phyloP scores from a whole-genome alignment of 1,140 invertebrate genomes.

The Rhagoletis zephyria region DNA sequence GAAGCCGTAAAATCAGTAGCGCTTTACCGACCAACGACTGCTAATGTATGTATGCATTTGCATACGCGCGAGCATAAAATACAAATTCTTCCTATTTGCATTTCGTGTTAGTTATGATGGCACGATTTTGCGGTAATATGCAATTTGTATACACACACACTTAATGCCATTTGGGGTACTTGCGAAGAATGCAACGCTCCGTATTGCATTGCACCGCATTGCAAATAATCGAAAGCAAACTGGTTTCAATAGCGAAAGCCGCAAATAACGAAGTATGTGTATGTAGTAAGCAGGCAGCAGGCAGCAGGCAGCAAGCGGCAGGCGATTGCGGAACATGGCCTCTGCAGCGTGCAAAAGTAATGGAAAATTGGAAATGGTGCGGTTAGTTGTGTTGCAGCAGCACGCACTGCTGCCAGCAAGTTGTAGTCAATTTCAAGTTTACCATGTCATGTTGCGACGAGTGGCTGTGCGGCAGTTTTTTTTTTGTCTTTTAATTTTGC shows the following conservation, averaged over 20 bases:
- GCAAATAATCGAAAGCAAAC: constrained; percentile 49
- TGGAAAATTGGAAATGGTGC: background rate
- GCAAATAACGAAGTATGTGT: background rate
- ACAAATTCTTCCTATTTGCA: constrained; percentile 28
- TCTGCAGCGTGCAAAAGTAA: background rate
- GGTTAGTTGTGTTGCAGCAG: background rate
- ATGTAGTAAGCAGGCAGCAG: too few relatives aligned
- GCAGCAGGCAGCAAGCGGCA: too few relatives aligned
- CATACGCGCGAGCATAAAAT: background rate
- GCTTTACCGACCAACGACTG: too few relatives aligned
- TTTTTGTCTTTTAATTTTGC: background rate
- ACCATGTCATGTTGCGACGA: background rate
- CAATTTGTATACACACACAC: background rate
- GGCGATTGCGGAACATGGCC: background rate
- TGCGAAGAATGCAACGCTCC: background rate
- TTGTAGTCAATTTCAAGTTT: background rate
- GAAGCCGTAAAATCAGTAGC: too few relatives aligned
- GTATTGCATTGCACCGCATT: background rate
- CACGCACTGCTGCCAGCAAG: background rate
- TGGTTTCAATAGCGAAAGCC: constrained; percentile 39
- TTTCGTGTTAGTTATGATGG: constrained; percentile 37
- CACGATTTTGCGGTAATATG: constrained; percentile 10
- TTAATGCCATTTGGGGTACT: background rate
- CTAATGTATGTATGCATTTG: too few relatives aligned
- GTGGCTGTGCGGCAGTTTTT: background rate